Evolutionary conservation across 2,113 vertebrate genomes (phyloP).

Genomic region (Canis aureus): DNA sequence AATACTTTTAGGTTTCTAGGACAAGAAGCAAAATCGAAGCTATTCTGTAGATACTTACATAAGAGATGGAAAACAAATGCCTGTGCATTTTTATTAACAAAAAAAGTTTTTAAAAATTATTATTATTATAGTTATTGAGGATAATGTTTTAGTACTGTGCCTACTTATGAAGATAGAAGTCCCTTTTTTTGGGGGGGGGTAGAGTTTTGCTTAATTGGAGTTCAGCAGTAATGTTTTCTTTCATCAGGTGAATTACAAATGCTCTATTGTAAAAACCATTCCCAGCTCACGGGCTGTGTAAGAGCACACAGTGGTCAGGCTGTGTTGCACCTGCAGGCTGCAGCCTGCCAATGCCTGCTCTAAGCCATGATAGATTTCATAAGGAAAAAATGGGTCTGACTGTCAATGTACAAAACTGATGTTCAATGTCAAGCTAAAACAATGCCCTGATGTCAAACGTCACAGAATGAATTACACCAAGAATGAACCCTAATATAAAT

Average conservation of each 20-base stretch:
- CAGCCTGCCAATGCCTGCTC: background rate
- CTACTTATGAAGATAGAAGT: background rate
- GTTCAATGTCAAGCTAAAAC: background rate
- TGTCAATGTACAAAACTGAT: background rate
- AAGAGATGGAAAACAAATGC: slow-evolving; percentile 43
- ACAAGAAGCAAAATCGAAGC: background rate
- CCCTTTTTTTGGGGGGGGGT: background rate
- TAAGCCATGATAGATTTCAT: background rate
- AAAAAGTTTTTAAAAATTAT: background rate
- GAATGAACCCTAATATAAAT: background rate
- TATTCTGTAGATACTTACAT: background rate
- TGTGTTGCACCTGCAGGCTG: background rate
- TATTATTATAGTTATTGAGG: background rate
- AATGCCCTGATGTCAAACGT: background rate
- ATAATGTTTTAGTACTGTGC: background rate
- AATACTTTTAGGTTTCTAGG: slow-evolving; percentile 8
- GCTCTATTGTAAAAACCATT: background rate
- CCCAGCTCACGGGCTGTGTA: background rate
- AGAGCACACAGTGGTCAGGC: background rate
- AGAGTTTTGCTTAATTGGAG: background rate
- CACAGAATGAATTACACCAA: background rate
- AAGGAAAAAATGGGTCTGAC: background rate
- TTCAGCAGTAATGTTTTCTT: background rate
- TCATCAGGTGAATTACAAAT: background rate
- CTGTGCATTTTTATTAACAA: background rate